These are phyloP conservation scores for Dendrolimus kikuchii DNA, from an alignment of 1,140 invertebrate genomes.

Conservation along the genomic window DNA sequence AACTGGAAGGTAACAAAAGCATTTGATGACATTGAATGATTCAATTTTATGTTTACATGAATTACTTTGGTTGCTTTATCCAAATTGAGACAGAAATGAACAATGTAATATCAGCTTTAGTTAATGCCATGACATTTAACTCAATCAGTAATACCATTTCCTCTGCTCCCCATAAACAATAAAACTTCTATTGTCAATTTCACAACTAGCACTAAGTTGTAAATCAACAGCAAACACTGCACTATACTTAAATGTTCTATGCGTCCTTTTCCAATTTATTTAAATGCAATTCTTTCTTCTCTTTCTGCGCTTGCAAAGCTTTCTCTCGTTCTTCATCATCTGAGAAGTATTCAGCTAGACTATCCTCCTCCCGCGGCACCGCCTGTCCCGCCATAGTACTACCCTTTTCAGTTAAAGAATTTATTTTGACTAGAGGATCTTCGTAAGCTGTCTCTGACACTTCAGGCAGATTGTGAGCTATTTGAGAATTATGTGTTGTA, in stretches of 20 bases:
- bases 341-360: conserved; percentile 61
- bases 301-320: conserved; percentile 42
- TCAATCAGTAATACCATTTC: too few species aligned
- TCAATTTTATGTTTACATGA: too few species aligned
- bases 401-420: conserved; percentile 40
- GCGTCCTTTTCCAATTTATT: conserved; percentile 44
- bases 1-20: too few species aligned
- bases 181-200: too few species aligned
- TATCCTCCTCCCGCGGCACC: conserved; percentile 37
- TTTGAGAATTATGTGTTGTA: conserved; percentile 51
- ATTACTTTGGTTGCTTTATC: too few species aligned
- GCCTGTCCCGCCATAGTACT: conserved; percentile 39
- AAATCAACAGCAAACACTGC: conserved; percentile 33
- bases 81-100: too few species aligned
- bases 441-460: conserved; percentile 32
- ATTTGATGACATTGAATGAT: too few species aligned
- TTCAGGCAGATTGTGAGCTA: conserved; percentile 23
- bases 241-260: conserved; percentile 36
- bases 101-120: too few species aligned
- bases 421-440: conserved; percentile 48
- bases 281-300: conserved; percentile 43
- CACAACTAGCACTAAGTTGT: conserved; percentile 8
- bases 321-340: conserved; percentile 66
- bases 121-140: too few species aligned
- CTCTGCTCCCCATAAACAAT: too few species aligned